These are phyloP conservation scores for Polyodon spathula DNA, from an alignment of 2,113 vertebrate species.

Conservation along the genomic window DNA sequence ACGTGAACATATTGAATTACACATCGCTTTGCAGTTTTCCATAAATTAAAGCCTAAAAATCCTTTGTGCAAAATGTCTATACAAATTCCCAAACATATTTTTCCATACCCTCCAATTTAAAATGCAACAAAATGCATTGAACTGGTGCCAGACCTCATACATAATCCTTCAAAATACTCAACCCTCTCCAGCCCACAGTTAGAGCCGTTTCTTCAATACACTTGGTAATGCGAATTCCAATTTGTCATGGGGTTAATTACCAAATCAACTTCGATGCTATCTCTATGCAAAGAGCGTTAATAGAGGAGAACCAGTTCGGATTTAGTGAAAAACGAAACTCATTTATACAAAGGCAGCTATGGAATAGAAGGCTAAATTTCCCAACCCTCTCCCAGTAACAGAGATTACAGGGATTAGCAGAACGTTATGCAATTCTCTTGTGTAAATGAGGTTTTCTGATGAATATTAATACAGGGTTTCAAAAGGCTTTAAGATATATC, in stretches of 20 bases:
- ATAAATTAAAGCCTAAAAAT: no score
- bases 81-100: background rate
- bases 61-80: background rate
- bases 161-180: background rate
- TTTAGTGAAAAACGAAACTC: background rate
- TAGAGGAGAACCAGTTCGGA: background rate
- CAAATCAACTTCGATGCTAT: background rate
- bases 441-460: background rate
- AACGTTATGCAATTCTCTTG: background rate
- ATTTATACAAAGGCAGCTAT: background rate
- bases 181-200: background rate
- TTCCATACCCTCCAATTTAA: background rate
- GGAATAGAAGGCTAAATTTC: background rate
- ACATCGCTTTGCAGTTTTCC: no score
- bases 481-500: background rate
- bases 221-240: background rate
- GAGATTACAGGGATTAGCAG: constrained; percentile 3
- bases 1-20: no score
- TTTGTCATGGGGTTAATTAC: constrained; percentile 3
- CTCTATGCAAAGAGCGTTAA: constrained; percentile 2
- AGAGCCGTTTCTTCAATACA: background rate
- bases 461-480: constrained; percentile 7
- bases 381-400: background rate
- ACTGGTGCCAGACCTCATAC: background rate
- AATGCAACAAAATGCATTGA: background rate